Conservation (phyloP, 64 coral and sea anemone genomes). For the Platygyra sinensis region DNA sequence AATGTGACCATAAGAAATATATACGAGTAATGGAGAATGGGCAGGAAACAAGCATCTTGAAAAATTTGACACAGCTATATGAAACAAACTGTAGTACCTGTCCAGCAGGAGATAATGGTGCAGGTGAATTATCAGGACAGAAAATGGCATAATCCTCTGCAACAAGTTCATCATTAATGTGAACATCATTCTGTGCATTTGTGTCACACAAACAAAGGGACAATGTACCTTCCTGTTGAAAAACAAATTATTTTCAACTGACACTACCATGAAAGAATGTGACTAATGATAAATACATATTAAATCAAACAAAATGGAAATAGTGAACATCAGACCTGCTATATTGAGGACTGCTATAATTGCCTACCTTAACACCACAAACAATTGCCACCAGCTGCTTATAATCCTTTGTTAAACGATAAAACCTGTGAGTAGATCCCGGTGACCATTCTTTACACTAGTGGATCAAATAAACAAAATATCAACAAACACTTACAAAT, state of each 20-base stretch:
- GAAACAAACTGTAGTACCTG: conserved; percentile 3
- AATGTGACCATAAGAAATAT: no score
- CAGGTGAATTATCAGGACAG: conserved; percentile 56
- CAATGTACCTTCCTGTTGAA: conserved; percentile 68
- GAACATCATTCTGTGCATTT: conserved; percentile 72
- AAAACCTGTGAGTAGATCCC: conserved; percentile 69
- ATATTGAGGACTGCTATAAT: not conserved
- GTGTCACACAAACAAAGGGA: conserved; percentile 89
- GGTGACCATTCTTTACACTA: conserved; percentile 79
- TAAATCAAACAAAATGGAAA: not conserved
- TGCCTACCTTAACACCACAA: conserved; percentile 77
- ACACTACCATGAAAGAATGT: no score
- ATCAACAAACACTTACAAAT: not conserved
- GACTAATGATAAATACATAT: no score
- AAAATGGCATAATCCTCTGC: conserved; percentile 82
- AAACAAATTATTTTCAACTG: not conserved
- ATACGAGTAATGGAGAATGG: not conserved
- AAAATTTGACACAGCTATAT: no score
- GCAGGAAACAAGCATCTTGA: no score
- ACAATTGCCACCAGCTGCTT: conserved; percentile 81
- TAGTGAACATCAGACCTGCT: not conserved
- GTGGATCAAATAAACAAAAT: not conserved
- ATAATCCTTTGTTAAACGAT: conserved; percentile 90
- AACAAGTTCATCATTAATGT: conserved; percentile 84
- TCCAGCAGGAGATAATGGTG: conserved; percentile 28